These are phyloP conservation scores for Cylas formicarius DNA, from an alignment of 1,140 invertebrate species.

Conservation along the genomic window DNA sequence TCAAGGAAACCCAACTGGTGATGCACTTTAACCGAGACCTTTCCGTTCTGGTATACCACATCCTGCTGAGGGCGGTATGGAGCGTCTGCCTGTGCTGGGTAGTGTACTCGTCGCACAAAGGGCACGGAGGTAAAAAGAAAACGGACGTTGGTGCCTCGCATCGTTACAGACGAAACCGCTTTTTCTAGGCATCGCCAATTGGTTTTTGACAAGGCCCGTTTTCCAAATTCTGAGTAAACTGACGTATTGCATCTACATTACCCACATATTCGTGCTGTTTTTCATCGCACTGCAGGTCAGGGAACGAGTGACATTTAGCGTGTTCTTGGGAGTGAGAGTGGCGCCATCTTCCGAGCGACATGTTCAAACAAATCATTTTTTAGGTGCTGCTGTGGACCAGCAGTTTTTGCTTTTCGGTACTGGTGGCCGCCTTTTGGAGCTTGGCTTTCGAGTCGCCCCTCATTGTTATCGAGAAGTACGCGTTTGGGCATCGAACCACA, in stretches of 20 bases:
- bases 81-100: conserved; percentile 11
- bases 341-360: too few relatives aligned
- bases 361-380: too few relatives aligned
- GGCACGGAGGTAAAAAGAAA: conserved; percentile 9
- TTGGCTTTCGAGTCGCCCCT: conserved; percentile 28
- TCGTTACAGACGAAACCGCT: too few relatives aligned
- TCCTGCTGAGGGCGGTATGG: conserved; percentile 10
- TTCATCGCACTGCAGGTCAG: too few relatives aligned
- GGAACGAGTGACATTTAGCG: too few relatives aligned
- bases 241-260: conserved; percentile 2
- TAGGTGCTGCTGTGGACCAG: too few relatives aligned
- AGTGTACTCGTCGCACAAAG: conserved; percentile 14
- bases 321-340: too few relatives aligned
- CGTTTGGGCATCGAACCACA: too few relatives aligned
- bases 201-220: neutral
- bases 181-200: conserved; percentile 6
- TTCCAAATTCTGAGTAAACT: conserved; percentile 4
- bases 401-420: too few relatives aligned
- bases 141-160: too few relatives aligned
- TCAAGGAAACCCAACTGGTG: conserved; percentile 11
- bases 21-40: neutral
- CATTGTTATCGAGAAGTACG: conserved; percentile 26
- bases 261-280: too few relatives aligned
- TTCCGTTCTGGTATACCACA: neutral
- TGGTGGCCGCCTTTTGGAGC: conserved; percentile 26